Percentiles rank a stretch among this genome's conserved stretches.
Conservation (phyloP, 2,888 invertebrate species). For the Nycteola revayana region DNA sequence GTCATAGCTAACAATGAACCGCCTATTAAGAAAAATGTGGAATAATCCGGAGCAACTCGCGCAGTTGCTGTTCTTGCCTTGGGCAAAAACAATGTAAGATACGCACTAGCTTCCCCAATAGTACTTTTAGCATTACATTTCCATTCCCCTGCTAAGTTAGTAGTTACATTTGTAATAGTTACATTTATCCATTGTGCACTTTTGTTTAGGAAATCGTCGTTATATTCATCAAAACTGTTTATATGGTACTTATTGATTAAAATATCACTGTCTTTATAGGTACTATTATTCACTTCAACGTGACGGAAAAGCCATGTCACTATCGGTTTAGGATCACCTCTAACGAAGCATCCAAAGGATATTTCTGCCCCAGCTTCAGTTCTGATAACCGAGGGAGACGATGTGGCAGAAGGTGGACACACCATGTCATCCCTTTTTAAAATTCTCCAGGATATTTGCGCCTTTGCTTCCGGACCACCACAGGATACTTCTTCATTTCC, state of each 20-base stretch:
- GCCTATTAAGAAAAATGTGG: slow-evolving; percentile 86
- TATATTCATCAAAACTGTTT: slow-evolving; percentile 60
- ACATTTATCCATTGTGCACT: slow-evolving; percentile 89
- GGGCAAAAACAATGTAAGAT: slow-evolving; percentile 78
- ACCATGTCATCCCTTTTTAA: slow-evolving; percentile 89
- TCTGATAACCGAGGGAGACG: slow-evolving; percentile 82
- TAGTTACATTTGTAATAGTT: slow-evolving; percentile 91
- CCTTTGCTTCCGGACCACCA: slow-evolving; percentile 85
- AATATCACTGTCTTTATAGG: slow-evolving; percentile 58
- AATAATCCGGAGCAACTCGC: slow-evolving; percentile 86
- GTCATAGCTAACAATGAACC: slow-evolving; percentile 86
- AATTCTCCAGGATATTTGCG: slow-evolving; percentile 87
- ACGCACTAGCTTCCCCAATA: slow-evolving; percentile 82
- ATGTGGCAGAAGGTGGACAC: slow-evolving; percentile 87
- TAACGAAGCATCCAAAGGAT: slow-evolving; percentile 89
- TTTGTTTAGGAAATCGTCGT: slow-evolving; percentile 65
- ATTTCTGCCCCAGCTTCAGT: slow-evolving; percentile 92
- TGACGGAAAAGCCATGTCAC: slow-evolving; percentile 91
- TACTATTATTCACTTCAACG: slow-evolving; percentile 53
- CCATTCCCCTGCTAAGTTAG: slow-evolving; percentile 92
- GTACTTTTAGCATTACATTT: slow-evolving; percentile 89
- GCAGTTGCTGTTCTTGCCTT: slow-evolving; percentile 88
- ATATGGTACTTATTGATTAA: slow-evolving; percentile 51
- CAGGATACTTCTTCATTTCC: slow-evolving; percentile 88
- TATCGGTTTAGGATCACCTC: slow-evolving; percentile 91